These are phyloP conservation scores for Hanleya hanleyi DNA, from an alignment of 2,888 invertebrate species.

Conservation along the genomic window DNA sequence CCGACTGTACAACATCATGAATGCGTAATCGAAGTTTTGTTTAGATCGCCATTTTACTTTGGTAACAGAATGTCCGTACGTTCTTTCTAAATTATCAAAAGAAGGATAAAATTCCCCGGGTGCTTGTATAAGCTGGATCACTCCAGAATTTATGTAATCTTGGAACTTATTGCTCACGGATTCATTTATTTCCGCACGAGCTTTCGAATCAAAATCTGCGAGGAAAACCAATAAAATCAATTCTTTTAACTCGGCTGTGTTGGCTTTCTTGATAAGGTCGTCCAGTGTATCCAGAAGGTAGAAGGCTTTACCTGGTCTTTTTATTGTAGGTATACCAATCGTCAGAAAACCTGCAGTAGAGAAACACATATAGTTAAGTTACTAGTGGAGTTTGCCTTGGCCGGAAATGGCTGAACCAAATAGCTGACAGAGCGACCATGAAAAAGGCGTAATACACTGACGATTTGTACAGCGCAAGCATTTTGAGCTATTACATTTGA, in stretches of 20 bases:
- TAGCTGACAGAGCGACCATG: too few species aligned
- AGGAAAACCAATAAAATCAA: slow-evolving; percentile 70
- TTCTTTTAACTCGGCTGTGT: slow-evolving; percentile 54
- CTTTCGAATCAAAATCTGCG: slow-evolving; percentile 56
- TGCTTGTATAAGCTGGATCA: slow-evolving; percentile 69
- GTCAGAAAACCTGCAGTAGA: slow-evolving; percentile 68
- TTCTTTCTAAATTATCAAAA: slow-evolving; percentile 49
- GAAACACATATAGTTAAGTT: too few species aligned
- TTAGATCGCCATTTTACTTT: slow-evolving; percentile 72
- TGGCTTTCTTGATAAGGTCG: slow-evolving; percentile 67
- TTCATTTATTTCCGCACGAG: slow-evolving; percentile 23
- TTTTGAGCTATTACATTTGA: too few species aligned
- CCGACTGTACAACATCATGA: slow-evolving; percentile 66
- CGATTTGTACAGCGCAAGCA: too few species aligned
- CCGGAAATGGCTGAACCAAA: too few species aligned
- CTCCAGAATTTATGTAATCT: slow-evolving; percentile 44
- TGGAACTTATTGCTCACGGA: slow-evolving; percentile 41
- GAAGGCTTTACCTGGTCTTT: slow-evolving; percentile 59
- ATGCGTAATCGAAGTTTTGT: slow-evolving; percentile 73
- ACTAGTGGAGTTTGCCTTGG: too few species aligned
- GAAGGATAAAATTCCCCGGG: slow-evolving; percentile 46
- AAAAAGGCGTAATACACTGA: too few species aligned
- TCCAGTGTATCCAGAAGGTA: slow-evolving; percentile 71
- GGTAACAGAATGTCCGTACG: slow-evolving; percentile 62
- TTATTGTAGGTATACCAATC: slow-evolving; percentile 73